These are phyloP conservation scores for Mnemiopsis leidyi DNA, from an alignment of 37 sponge, comb jelly and placozoan genomes.

Conservation along the genomic window DNA sequence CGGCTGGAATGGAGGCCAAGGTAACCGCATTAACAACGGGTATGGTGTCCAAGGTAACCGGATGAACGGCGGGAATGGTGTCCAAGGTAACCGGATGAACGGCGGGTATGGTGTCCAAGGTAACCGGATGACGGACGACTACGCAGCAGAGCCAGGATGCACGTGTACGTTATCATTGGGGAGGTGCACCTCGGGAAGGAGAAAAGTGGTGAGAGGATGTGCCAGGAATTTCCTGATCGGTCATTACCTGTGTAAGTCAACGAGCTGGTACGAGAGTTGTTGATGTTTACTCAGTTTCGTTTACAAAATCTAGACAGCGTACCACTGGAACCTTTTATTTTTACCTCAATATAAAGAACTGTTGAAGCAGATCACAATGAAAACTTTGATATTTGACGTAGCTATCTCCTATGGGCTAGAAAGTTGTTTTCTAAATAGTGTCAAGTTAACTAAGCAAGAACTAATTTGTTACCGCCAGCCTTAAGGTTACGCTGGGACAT, in stretches of 20 bases:
- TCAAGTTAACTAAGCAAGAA: no score
- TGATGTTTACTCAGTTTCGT: no score
- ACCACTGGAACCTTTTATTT: no score
- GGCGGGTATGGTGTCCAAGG: background rate
- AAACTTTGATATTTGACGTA: no score
- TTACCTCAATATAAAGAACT: no score
- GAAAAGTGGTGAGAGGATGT: background rate
- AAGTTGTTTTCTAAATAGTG: no score
- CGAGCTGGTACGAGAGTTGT: background rate
- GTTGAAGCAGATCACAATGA: no score
- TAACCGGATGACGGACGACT: background rate
- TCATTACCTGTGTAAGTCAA: background rate
- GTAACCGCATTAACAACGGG: background rate
- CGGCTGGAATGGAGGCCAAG: background rate
- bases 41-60: background rate
- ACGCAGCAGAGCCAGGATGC: background rate
- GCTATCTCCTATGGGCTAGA: no score
- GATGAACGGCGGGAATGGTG: background rate
- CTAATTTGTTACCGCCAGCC: no score
- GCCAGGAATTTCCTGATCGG: background rate
- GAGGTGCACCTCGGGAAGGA: background rate
- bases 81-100: background rate
- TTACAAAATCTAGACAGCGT: no score
- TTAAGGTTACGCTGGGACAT: no score
- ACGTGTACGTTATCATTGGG: background rate